Evolutionary conservation across 2,113 vertebrate genomes (phyloP), one percentile per base, ranked within the genome.

Genomic region (Perca schrenkii): DNA sequence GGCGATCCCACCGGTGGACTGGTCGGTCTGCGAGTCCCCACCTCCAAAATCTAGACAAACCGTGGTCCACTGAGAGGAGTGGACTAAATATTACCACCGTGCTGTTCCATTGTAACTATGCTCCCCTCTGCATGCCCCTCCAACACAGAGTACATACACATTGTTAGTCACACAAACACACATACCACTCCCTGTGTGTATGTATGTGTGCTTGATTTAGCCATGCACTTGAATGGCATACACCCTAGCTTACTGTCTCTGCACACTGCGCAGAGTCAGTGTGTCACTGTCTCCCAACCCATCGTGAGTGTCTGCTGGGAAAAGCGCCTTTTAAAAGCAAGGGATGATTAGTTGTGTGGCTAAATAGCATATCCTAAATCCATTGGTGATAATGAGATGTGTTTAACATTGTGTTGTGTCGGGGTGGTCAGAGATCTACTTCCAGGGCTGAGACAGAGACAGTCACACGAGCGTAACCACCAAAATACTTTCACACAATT

Each of bases 1-100:
- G 98, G 98, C 56, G 97, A 98, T 91, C 96, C 98, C 90, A 99
- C 98, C 0, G 98, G 98, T n/a, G 98, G 98, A 87, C 96, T 99
- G 62, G 97, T 98, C 43, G 98, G 98, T 85, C 95, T 99, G 31
- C 95, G 98, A 64, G 97, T 99, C 84, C 98, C 98, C 47, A 95
- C 95, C 50, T 97, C 98, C 74, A 99, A 98, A 95, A 96, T 98
- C 83, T 99, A 97, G 95, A 89, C 82, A 73, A 46, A 13, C 28
- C 11, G 25, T 40, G 0, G 81, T 87, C 88, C 88, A 88, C 82
- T 60, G 82, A 86, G 88, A 77, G 84, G 69, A 89, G 88, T 88
- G 90, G 87, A 77, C 82, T 80, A 68, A 82, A 77, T 70, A 72
- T 89, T 90, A 77, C 87, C 88, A 91, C 84, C 89, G 66, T 87